Percentiles rank a stretch among this genome's conserved stretches.
phyloP scores from a whole-genome alignment of 2,113 vertebrate genomes.

The Anthoscopus minutus region DNA sequence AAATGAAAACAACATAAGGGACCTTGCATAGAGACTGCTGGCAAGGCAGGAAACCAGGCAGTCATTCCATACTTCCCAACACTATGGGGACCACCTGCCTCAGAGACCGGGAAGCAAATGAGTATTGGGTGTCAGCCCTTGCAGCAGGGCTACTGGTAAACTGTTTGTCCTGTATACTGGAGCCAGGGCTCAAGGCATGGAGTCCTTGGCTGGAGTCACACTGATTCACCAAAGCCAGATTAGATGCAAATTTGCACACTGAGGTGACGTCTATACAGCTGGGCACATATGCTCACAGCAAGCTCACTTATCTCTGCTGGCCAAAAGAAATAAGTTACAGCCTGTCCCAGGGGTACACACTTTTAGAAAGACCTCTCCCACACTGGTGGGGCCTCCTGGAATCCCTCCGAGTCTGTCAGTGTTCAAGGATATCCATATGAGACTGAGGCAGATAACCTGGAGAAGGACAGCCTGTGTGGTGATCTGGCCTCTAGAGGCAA shows the following conservation, averaged over 20 bases:
- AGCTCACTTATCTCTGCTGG: background rate
- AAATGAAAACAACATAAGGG: background rate
- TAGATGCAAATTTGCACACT: background rate
- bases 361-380: background rate
- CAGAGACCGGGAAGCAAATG: rapidly evolving
- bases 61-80: background rate
- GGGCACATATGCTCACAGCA: background rate
- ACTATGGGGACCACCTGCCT: background rate
- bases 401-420: background rate
- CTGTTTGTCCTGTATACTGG: rapidly evolving
- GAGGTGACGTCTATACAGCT: background rate
- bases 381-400: background rate
- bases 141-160: background rate
- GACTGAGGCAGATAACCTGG: background rate
- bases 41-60: background rate
- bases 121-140: rapidly evolving
- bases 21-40: background rate
- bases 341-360: background rate
- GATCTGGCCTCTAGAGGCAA: background rate
- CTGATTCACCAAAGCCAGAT: background rate
- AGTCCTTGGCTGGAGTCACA: background rate
- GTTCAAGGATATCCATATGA: background rate
- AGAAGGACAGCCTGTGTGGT: background rate
- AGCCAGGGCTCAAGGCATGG: rapidly evolving
- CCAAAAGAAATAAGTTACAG: background rate